Evolutionary conservation across 2,888 invertebrate species (phyloP).

Genomic region (Cinara cedri): DNA sequence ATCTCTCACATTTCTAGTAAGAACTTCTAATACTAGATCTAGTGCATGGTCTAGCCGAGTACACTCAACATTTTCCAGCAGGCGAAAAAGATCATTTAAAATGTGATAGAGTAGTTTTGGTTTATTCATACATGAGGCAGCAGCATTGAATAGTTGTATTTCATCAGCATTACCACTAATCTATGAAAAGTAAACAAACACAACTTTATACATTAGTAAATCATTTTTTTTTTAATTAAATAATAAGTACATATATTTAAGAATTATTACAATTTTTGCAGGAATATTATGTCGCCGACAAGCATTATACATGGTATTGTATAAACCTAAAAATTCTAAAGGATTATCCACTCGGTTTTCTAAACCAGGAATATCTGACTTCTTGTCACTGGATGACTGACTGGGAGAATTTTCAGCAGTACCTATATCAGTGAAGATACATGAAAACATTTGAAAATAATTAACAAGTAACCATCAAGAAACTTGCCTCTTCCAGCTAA

Average conservation of each 20-base stretch:
- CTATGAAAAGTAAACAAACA: conserved; percentile 6
- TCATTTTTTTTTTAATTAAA: conserved; percentile 25
- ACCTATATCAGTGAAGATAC: conserved; percentile 46
- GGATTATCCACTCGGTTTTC: conserved; percentile 76
- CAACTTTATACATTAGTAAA: not conserved
- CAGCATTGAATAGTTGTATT: conserved; percentile 86
- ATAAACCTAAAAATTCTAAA: conserved; percentile 88
- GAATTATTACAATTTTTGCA: conserved; percentile 75
- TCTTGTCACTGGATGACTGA: conserved; percentile 50
- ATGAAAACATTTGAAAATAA: not conserved
- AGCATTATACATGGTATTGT: conserved; percentile 87
- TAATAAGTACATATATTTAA: conserved; percentile 15
- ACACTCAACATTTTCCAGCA: conserved; percentile 83
- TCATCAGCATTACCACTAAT: conserved; percentile 82
- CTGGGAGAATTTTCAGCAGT: conserved; percentile 54
- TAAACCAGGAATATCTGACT: conserved; percentile 84
- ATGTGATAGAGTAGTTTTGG: conserved; percentile 82
- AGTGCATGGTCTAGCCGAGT: conserved; percentile 77
- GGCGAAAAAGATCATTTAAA: conserved; percentile 87
- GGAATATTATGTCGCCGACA: conserved; percentile 91
- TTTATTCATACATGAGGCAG: conserved; percentile 81
- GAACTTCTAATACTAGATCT: conserved; percentile 83
- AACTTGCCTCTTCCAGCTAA: conserved; percentile 80
- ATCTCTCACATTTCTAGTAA: conserved; percentile 84
- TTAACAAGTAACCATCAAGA: not conserved